Base-by-base conservation (phyloP, 2,888 invertebrate genomes). In the Cylindroiulus punctatus region DNA sequence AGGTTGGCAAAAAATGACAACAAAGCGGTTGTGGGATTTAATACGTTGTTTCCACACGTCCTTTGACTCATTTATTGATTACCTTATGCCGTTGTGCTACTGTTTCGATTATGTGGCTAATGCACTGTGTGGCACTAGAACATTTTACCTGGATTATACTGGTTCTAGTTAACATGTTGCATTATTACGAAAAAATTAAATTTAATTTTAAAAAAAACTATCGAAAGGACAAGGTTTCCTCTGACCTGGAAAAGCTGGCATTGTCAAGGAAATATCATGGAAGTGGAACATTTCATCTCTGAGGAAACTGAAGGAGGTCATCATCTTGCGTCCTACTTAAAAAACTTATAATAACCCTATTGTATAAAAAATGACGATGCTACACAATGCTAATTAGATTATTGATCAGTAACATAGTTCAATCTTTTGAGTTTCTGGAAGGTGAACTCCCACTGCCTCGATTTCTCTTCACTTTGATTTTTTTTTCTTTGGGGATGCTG, bases 41-140 rank as follows among this genome's bases (percentile, higher is more conserved):
- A 76, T 76, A 22, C 22, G 76, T 76, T 76, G 76, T 76, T 76
- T 30, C 76, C 26, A 26, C 76, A 76, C 30, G 76, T 76, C 30
- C 30, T 22, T 76, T 76, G 76, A 30, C 76, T 26, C 76, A 14
- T 30, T 76, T 76, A 76, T 76, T 76, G 76, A 76, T 76, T 76
- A 76, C 76, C 22, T 76, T 30, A 76, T 76, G 76, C 76, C 10
- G 22, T 57, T 57, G 22, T 76, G 76, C 76, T 30, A 22, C 52
- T 14, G 76, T 8, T 65, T 76, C 26, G 2, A 14, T n/a, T 22
- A 57, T 22, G 76, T 30, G 17, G 52, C 22, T 65, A 65, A 65
- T 22, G 4, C 44, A 14, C 44, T 30, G 26, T 14, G 12, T 30
- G 76, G 7, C n/a, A 17, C 57, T n/a, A 30, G 1, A 52, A 52